These are phyloP conservation scores for Drosophila infuscata DNA, from an alignment of 2,888 invertebrate species.

Conservation along the genomic window DNA sequence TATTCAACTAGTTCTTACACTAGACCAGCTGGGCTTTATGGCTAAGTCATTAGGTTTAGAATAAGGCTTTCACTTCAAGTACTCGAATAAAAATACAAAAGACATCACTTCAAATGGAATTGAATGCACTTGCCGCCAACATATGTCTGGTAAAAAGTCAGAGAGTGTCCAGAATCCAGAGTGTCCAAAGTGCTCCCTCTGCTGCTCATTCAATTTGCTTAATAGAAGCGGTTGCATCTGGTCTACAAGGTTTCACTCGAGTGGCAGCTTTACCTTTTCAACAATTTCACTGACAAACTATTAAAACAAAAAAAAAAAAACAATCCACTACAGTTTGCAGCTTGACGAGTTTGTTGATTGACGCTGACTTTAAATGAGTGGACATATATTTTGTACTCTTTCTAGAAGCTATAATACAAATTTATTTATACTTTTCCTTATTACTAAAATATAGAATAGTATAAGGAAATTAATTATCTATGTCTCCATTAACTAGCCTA, in stretches of 20 bases:
- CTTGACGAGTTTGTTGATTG: background rate
- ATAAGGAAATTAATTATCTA: background rate
- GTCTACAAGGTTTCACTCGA: conserved; percentile 15
- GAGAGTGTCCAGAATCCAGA: background rate
- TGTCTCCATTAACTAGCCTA: background rate
- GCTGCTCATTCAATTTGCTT: conserved; percentile 50
- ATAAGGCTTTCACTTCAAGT: background rate
- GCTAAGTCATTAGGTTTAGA: conserved; percentile 47
- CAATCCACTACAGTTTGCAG: conserved; percentile 2
- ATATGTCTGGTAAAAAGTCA: conserved; percentile 34
- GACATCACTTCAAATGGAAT: conserved; percentile 38
- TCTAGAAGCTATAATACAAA: background rate
- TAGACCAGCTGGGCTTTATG: conserved; percentile 43
- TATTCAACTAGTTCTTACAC: conserved; percentile 32
- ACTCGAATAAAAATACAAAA: background rate
- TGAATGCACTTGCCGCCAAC: conserved; percentile 27
- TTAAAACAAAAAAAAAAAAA: background rate
- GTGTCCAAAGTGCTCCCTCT: conserved; percentile 30
- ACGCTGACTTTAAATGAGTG: background rate
- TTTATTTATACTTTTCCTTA: background rate
- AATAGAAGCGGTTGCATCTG: conserved; percentile 34
- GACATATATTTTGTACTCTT: background rate
- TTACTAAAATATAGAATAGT: background rate
- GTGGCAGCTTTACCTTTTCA: conserved; percentile 37
- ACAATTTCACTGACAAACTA: conserved; percentile 19